Conservation (phyloP, 2,113 vertebrate species). For the Cyanoderma ruficeps region DNA sequence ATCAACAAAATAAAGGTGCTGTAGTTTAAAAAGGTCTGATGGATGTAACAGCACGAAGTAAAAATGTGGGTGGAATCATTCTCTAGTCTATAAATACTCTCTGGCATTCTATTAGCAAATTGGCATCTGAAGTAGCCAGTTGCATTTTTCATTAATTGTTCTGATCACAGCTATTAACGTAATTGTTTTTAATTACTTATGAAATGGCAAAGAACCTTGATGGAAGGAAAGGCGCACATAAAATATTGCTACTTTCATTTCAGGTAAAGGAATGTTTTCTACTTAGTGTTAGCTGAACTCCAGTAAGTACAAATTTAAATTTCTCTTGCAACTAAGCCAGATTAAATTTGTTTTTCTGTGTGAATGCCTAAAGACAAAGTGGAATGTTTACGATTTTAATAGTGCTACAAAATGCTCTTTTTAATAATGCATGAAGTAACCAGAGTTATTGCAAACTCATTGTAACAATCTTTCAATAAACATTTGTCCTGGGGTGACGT, state of each 20-base stretch:
- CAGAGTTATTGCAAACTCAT: constrained; percentile 3
- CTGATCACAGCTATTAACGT: background rate
- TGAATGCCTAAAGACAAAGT: background rate
- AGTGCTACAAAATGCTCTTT: background rate
- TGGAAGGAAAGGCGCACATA: background rate
- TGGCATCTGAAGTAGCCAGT: background rate
- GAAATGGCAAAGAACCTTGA: background rate
- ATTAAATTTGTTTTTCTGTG: background rate
- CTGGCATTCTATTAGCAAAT: background rate
- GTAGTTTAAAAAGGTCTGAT: background rate
- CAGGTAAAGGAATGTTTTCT: background rate
- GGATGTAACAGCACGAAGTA: background rate
- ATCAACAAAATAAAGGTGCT: background rate
- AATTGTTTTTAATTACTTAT: background rate
- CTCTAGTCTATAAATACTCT: background rate
- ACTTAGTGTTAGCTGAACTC: background rate
- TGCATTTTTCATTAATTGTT: constrained; percentile 7
- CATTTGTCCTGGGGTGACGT: too few species aligned
- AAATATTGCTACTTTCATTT: background rate
- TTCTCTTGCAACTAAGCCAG: background rate
- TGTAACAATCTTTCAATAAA: background rate
- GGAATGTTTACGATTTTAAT: background rate
- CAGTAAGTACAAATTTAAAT: background rate
- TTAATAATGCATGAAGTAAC: constrained; percentile 43
- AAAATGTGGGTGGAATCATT: background rate